Percentiles rank a stretch among this genome's conserved stretches.
Evolutionary conservation across 2,797 vertebrate species (phyloP).

Genomic region (Hydrolagus colliei): DNA sequence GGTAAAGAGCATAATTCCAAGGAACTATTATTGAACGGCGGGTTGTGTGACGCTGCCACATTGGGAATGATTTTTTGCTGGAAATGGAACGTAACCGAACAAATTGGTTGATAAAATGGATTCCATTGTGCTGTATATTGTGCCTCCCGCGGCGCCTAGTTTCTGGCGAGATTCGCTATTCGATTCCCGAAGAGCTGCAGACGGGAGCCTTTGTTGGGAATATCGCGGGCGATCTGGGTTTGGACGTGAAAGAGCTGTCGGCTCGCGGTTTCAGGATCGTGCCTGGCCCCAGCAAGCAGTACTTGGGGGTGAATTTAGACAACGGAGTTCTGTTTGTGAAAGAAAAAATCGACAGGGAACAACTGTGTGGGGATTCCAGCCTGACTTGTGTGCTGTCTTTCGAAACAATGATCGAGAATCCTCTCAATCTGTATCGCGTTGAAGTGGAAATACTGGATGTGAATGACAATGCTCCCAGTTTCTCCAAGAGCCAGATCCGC

Average conservation of each 20-base stretch:
- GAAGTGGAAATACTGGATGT: constrained; percentile 20
- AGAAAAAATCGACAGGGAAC: constrained; percentile 8
- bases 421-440: constrained; percentile 17
- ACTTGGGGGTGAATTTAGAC: neutral
- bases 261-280: constrained; percentile 7
- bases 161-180: constrained; percentile 20
- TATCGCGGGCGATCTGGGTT: constrained; percentile 17
- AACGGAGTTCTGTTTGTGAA: neutral
- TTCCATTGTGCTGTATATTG: neutral
- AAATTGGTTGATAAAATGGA: constrained; percentile 19
- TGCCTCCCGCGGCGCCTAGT: neutral
- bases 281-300: neutral
- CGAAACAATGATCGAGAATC: neutral
- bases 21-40: neutral
- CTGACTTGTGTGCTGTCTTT: neutral
- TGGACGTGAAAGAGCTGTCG: constrained; percentile 2
- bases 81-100: constrained; percentile 9
- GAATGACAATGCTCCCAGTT: constrained; percentile 20
- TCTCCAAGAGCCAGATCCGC: constrained; percentile 1
- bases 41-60: neutral
- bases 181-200: constrained; percentile 14
- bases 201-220: constrained; percentile 10
- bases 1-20: neutral
- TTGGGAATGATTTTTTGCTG: constrained; percentile 3
- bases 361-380: neutral